These are phyloP conservation scores for Tetragonisca angustula DNA, from an alignment of 2,888 invertebrate genomes.

Conservation along the genomic window DNA sequence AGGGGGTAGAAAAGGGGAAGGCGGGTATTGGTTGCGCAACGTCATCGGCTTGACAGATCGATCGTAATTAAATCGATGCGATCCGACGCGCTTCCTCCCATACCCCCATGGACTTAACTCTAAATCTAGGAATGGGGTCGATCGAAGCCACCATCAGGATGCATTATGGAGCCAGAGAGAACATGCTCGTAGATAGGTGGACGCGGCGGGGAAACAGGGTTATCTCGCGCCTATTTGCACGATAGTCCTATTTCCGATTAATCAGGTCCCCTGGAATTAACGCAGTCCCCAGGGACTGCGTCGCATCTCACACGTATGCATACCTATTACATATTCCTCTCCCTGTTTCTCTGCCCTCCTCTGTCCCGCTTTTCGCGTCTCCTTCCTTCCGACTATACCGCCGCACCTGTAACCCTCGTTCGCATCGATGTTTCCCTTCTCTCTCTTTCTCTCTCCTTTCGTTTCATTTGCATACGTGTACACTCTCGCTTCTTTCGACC, in stretches of 20 bases:
- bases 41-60: conserved; percentile 71
- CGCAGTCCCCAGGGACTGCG: conserved; percentile 74
- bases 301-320: conserved; percentile 58
- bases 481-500: neutral
- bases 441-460: neutral
- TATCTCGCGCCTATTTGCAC: conserved; percentile 82
- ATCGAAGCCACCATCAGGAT: conserved; percentile 77
- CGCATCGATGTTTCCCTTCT: conserved; percentile 1
- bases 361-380: neutral
- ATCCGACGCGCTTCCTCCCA: conserved; percentile 54
- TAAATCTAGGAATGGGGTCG: conserved; percentile 79
- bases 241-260: conserved; percentile 82
- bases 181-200: conserved; percentile 74
- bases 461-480: conserved; percentile 41
- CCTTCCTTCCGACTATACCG: conserved; percentile 9
- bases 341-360: conserved; percentile 18
- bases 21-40: conserved; percentile 49
- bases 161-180: conserved; percentile 74
- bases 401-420: neutral
- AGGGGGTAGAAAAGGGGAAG: neutral
- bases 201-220: conserved; percentile 70
- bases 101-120: conserved; percentile 70
- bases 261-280: conserved; percentile 82
- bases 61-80: conserved; percentile 77
- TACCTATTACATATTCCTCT: conserved; percentile 45